Percentiles rank a stretch among this genome's conserved stretches.
phyloP scores from a whole-genome alignment of 1,140 invertebrate genomes.

The Cydia amplana region DNA sequence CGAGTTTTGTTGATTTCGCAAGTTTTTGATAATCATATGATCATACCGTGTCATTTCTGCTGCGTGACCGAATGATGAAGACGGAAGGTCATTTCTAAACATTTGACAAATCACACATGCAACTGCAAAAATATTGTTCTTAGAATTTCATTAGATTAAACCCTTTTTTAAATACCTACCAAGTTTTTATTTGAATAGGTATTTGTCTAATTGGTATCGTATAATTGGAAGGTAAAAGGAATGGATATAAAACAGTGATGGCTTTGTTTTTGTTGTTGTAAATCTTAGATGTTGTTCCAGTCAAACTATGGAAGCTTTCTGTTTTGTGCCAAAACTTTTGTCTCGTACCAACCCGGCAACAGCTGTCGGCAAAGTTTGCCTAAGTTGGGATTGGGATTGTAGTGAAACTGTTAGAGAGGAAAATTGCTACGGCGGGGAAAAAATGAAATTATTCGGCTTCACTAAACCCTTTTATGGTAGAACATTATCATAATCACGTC shows the following conservation, averaged over 20 bases:
- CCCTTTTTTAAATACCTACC: too few species aligned
- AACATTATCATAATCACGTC: background rate
- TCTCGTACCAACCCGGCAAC: constrained; percentile 4
- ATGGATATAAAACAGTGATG: background rate
- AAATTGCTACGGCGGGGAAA: constrained; percentile 19
- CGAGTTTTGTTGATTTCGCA: too few species aligned
- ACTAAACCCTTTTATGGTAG: constrained; percentile 6
- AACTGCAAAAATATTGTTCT: too few species aligned
- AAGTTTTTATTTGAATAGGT: too few species aligned
- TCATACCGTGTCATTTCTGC: too few species aligned
- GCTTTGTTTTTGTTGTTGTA: background rate
- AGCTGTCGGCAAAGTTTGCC: constrained; percentile 20
- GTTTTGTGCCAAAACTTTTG: constrained; percentile 27
- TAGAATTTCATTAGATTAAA: too few species aligned
- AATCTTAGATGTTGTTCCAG: constrained; percentile 4
- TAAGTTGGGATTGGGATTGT: constrained; percentile 22
- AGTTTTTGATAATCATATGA: too few species aligned
- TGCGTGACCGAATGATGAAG: too few species aligned
- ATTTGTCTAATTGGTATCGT: too few species aligned
- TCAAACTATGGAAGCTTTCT: constrained; percentile 17
- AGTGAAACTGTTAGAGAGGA: constrained; percentile 23
- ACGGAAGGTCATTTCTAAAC: too few species aligned
- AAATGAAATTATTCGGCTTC: constrained; percentile 17
- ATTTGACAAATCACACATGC: too few species aligned
- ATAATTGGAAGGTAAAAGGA: background rate